phyloP scores from a whole-genome alignment of 1,140 invertebrate species.

The Aphelinus atriplicis region DNA sequence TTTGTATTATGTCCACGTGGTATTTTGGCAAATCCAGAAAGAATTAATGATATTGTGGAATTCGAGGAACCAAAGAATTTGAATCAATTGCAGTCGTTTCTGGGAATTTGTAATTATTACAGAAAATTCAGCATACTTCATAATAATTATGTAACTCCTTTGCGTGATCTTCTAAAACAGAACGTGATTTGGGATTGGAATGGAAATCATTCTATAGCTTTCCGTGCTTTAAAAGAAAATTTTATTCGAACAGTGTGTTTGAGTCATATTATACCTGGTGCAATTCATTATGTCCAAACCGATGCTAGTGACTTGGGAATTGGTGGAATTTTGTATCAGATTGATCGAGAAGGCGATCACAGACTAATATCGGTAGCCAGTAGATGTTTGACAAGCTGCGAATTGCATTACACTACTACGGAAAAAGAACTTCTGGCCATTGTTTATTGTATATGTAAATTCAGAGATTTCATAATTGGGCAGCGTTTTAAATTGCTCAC shows the following conservation, averaged over 20 bases:
- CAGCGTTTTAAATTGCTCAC: constrained; percentile 54
- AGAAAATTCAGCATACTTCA: constrained; percentile 37
- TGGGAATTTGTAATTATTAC: constrained; percentile 40
- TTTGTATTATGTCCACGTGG: constrained; percentile 34
- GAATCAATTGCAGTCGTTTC: constrained; percentile 41
- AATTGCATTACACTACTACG: constrained; percentile 46
- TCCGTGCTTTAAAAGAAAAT: constrained; percentile 36
- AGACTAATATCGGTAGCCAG: constrained; percentile 38
- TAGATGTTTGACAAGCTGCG: constrained; percentile 27
- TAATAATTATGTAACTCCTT: constrained; percentile 31
- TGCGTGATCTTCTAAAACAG: constrained; percentile 35
- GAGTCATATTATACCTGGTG: constrained; percentile 11
- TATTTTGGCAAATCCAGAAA: constrained; percentile 27
- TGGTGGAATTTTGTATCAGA: constrained; percentile 40
- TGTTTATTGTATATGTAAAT: constrained; percentile 51
- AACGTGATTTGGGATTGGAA: constrained; percentile 41
- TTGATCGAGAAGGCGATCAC: constrained; percentile 24
- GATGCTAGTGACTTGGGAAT: constrained; percentile 41
- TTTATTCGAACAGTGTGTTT: constrained; percentile 30
- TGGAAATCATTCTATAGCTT: constrained; percentile 19
- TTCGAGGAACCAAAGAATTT: constrained; percentile 38
- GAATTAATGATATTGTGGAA: constrained; percentile 23
- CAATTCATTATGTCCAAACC: not conserved
- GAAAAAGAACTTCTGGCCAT: constrained; percentile 55
- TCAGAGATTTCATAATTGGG: constrained; percentile 47